Conservation (phyloP, 2,797 vertebrate genomes). For the Pogonophryne albipinna region DNA sequence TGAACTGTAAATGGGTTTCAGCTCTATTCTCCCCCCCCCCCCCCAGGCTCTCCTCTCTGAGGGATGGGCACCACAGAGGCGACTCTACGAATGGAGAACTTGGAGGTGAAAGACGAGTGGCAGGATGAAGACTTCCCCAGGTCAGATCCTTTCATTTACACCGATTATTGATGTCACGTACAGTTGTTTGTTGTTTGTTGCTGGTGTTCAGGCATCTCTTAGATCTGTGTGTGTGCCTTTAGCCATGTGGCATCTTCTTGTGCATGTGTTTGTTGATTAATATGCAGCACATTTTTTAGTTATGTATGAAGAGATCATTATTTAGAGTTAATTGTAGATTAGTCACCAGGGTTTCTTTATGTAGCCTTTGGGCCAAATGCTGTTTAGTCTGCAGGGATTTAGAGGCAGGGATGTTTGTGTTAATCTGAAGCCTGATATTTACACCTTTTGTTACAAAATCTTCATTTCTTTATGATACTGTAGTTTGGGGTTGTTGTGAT, state of each 20-base stretch:
- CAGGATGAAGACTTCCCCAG: conserved; percentile 95
- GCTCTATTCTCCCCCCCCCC: background rate
- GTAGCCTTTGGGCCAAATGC: background rate
- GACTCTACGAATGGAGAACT: conserved; percentile 92
- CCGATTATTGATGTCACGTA: background rate
- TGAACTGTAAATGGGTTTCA: conserved; percentile 12
- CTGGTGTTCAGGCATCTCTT: background rate
- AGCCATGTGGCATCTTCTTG: background rate
- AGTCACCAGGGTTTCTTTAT: background rate
- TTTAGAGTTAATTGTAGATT: conserved; percentile 2
- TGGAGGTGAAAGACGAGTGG: conserved; percentile 93
- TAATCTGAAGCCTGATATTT: background rate
- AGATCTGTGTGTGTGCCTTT: background rate
- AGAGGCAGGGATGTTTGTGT: background rate
- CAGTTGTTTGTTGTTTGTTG: background rate
- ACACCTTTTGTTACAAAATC: too few species aligned
- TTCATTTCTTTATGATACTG: background rate
- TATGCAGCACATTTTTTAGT: conserved; percentile 14
- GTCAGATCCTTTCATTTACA: conserved; percentile 70
- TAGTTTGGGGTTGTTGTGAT: background rate
- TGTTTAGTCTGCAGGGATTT: background rate
- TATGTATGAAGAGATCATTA: conserved; percentile 1
- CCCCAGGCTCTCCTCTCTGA: conserved; percentile 58
- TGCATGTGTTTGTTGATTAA: background rate
- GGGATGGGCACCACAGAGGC: conserved; percentile 93